Base-by-base conservation (phyloP, 53 echinoderm and acorn worm genomes). In the Antedon mediterranea region DNA sequence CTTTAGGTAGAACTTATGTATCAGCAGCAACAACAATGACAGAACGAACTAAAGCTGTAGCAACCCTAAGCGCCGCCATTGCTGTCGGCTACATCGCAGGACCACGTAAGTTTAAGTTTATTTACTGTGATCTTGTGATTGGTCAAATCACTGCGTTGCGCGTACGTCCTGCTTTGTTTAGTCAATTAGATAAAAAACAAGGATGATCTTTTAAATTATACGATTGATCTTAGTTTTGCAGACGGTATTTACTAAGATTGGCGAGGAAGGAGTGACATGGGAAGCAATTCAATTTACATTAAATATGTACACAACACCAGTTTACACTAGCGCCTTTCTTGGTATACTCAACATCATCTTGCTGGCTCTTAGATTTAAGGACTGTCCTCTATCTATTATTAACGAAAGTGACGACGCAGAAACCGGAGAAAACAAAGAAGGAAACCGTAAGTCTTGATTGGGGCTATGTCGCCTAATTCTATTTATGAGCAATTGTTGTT, bases 81-180 rank as follows among this genome's bases (percentile, higher is more conserved):
- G 72, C 84, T 23, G 57, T 79, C 3, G 84, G 84, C 26, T 84
- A 78, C 70, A 84, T 84, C 32, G 57, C 74, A 26, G 84, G 84
- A 31, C 84, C 84, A 32, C 32, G 84, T 84, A 42, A 82, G 83
- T 82, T 71, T n/a, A n/a, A n/a, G n/a, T n/a, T n/a, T n/a, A n/a
- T n/a, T n/a, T n/a, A n/a, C n/a, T n/a, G n/a, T n/a, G n/a, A n/a
- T n/a, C n/a, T n/a, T n/a, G n/a, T n/a, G n/a, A n/a, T n/a, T n/a
- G n/a, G n/a, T n/a, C n/a, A n/a, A n/a, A n/a, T n/a, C n/a, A n/a
- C n/a, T n/a, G n/a, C n/a, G n/a, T n/a, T n/a, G n/a, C n/a, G n/a
- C n/a, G n/a, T n/a, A n/a, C n/a, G n/a, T n/a, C n/a, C n/a, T n/a
- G n/a, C n/a, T n/a, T n/a, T n/a, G n/a, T n/a, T n/a, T n/a, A n/a